These are phyloP conservation scores for Pyrgus malvae DNA, from an alignment of 2,888 invertebrate genomes.

Conservation along the genomic window DNA sequence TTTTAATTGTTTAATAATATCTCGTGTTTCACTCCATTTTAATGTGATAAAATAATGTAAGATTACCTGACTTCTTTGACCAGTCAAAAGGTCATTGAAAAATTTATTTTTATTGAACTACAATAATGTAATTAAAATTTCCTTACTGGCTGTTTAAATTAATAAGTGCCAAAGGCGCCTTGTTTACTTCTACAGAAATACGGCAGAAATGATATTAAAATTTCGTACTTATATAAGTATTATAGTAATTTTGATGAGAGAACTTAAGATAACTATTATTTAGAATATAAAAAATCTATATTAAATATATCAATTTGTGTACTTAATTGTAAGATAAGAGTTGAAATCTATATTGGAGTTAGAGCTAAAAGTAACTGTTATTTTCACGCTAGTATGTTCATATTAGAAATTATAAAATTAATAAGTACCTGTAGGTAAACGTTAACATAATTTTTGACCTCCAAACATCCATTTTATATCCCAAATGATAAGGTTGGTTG, in stretches of 20 bases:
- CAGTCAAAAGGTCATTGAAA: neutral
- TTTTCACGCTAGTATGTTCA: neutral
- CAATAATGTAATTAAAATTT: neutral
- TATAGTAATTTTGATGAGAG: neutral
- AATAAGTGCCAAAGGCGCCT: constrained; percentile 66
- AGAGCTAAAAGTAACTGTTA: neutral
- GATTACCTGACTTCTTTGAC: constrained; percentile 3
- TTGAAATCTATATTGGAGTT: neutral
- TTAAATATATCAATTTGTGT: constrained; percentile 1
- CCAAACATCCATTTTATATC: too few relatives aligned
- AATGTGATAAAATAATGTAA: constrained; percentile 28
- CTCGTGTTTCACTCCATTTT: constrained; percentile 19
- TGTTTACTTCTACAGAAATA: constrained; percentile 38
- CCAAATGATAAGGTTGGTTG: neutral
- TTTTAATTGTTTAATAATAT: neutral
- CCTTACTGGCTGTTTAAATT: constrained; percentile 24
- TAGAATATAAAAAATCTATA: neutral
- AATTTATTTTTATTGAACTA: neutral
- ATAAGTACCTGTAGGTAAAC: too few relatives aligned
- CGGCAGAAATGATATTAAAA: constrained; percentile 15
- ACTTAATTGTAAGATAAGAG: constrained; percentile 5
- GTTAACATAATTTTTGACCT: too few relatives aligned
- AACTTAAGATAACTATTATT: constrained; percentile 23
- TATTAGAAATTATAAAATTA: too few relatives aligned
- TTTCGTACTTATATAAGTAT: neutral